Base-by-base conservation (phyloP, 2,113 vertebrate genomes). In the Rhinichthys klamathensis region DNA sequence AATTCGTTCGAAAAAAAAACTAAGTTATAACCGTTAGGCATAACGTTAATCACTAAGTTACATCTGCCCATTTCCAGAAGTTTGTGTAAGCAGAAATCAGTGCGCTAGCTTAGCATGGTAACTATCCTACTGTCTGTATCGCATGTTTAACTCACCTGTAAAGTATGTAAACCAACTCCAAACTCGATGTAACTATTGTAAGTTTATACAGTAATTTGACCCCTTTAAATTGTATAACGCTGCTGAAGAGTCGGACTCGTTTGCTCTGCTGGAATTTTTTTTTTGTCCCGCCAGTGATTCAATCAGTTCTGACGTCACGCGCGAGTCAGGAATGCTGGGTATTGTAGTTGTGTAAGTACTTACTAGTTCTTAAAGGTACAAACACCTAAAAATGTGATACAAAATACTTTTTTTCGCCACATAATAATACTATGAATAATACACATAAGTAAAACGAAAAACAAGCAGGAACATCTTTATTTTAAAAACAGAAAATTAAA, bases 231-330 rank as follows among this genome's bases (percentile, higher is more conserved):
- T 0, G 11, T 41, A 27, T 18, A 74, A 27, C 4, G 13, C 35
- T 21, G 4, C 58, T 6, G 38, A 35, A 12, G 75, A 35, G 12
- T 30, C 58, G 38, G 67, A 79, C 8, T 5, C 18, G 56, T 61
- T 25, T 63, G 69, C 67, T 51, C 21, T 63, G 69, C 67, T 46
- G 73, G 54, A 72, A 61, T 51, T 61, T 88, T 51, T 61, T 88
- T 82, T 74, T 69, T 84, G 90, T 93, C 94, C 93, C 94, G 94
- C 94, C 89, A 56, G 89, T 84, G 90, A 92, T 93, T 94, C 91
- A 85, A 93, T 91, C 90, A n/a, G 90, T 82, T 51, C 83, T 82
- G 56, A 72, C 30, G 41, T 61, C 65, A 70, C 54, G 11, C 44
- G 38, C 63, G 16, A 4, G 41, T 41, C 9, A 1, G 54, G 89